Evolutionary conservation across 2,113 vertebrate genomes (phyloP).

Genomic region (Corynorhinus townsendii): DNA sequence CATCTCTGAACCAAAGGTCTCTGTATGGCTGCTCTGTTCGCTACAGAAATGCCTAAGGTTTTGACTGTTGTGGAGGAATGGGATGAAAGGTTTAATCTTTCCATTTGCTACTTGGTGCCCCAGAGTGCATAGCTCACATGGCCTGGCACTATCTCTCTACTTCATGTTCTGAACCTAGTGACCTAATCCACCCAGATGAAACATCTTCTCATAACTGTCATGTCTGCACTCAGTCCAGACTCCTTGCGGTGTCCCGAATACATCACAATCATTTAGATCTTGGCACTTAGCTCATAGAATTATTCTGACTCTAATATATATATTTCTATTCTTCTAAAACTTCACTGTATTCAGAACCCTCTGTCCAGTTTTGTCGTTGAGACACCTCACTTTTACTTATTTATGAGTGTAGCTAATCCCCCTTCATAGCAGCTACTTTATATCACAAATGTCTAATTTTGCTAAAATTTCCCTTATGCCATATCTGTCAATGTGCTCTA

Average conservation of each 20-base stretch:
- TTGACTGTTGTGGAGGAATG: neutral
- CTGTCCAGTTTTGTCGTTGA: neutral
- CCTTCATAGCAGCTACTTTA: neutral
- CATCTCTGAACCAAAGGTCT: neutral
- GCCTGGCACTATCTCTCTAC: too few species aligned
- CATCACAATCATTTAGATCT: neutral
- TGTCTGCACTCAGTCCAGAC: neutral
- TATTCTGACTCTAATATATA: neutral
- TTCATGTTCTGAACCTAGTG: neutral
- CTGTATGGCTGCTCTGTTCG: neutral
- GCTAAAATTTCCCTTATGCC: neutral
- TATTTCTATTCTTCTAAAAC: neutral
- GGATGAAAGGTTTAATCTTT: neutral
- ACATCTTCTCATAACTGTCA: neutral
- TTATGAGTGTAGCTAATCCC: neutral
- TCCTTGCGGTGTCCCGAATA: neutral
- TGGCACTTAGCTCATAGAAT: neutral
- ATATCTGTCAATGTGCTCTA: neutral
- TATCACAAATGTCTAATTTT: neutral
- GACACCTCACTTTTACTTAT: neutral
- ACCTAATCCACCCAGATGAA: neutral
- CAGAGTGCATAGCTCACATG: rapidly evolving
- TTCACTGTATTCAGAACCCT: neutral
- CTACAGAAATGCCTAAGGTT: neutral
- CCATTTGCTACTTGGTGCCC: neutral